A percentile compares a stretch with the other conserved stretches of the same genome.
These are phyloP conservation scores for Thymelicus sylvestris DNA, from an alignment of 2,888 invertebrate genomes.

Conservation along the genomic window DNA sequence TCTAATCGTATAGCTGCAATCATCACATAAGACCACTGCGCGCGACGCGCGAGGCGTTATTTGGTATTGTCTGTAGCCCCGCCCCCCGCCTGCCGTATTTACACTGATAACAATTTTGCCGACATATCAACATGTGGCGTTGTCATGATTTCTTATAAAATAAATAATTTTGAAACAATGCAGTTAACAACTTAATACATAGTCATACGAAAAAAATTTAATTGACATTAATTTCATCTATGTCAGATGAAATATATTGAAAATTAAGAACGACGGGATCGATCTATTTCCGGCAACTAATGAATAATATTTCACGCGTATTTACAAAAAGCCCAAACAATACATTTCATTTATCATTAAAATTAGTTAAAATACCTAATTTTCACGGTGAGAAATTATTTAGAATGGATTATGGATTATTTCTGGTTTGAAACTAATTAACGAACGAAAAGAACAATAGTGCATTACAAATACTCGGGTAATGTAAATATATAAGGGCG, in stretches of 20 bases:
- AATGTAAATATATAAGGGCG: slow-evolving; percentile 10
- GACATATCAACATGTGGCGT: not conserved
- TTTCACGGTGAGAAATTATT: slow-evolving; percentile 14
- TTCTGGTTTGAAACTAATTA: slow-evolving; percentile 26
- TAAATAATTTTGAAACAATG: too few relatives aligned
- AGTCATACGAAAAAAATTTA: too few relatives aligned
- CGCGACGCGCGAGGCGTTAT: not conserved
- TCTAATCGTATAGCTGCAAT: not conserved
- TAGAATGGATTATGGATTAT: slow-evolving; percentile 19
- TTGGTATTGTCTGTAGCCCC: not conserved
- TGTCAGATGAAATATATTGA: not conserved
- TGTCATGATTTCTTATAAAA: too few relatives aligned
- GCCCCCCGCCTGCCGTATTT: not conserved
- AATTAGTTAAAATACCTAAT: slow-evolving; percentile 3
- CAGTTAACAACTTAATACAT: too few relatives aligned
- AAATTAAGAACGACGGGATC: not conserved
- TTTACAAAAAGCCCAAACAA: not conserved
- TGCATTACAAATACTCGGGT: slow-evolving; percentile 22
- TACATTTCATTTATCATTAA: not conserved
- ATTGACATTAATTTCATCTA: too few relatives aligned
- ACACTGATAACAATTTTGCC: not conserved
- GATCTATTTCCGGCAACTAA: not conserved
- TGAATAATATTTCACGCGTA: not conserved
- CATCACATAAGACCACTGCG: too few relatives aligned
- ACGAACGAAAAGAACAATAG: slow-evolving; percentile 30